A percentile compares a stretch with the other conserved stretches of the same genome.
Conservation (phyloP, 37 sponge, comb jelly and placozoan genomes). For the Chondrilla cf. caribensis region DNA sequence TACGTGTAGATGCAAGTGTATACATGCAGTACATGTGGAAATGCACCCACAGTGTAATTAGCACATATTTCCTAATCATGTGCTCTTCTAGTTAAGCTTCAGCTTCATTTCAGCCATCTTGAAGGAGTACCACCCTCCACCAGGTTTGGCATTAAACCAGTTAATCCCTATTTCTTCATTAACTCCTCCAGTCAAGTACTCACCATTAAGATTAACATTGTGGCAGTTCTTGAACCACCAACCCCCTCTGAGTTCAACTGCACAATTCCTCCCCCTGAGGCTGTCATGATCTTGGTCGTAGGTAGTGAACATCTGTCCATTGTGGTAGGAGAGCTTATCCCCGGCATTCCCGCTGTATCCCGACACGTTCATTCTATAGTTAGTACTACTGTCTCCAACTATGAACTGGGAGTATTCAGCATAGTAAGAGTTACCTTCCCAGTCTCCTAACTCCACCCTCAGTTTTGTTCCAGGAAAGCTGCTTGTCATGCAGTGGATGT, state of each 20-base stretch:
- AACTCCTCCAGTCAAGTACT: conserved; percentile 4
- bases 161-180: neutral
- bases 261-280: neutral
- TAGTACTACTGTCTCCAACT: neutral
- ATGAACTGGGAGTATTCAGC: neutral
- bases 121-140: neutral
- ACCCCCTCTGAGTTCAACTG: conserved; percentile 7
- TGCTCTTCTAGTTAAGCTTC: too few relatives aligned
- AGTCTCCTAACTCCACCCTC: neutral
- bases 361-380: neutral
- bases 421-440: neutral
- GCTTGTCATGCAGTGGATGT: conserved; percentile 18
- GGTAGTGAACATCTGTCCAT: conserved; percentile 3
- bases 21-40: too few relatives aligned
- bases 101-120: conserved; percentile 28
- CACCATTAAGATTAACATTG: conserved; percentile 22
- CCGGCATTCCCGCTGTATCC: neutral
- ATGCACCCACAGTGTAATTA: too few relatives aligned
- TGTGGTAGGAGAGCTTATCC: neutral
- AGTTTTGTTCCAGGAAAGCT: neutral
- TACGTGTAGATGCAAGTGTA: too few relatives aligned
- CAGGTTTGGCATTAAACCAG: neutral
- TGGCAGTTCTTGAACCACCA: conserved; percentile 28
- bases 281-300: conserved; percentile 11
- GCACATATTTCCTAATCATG: too few relatives aligned